Evolutionary conservation across 2,797 vertebrate genomes (phyloP).

Genomic region (Acipenser oxyrinchus): DNA sequence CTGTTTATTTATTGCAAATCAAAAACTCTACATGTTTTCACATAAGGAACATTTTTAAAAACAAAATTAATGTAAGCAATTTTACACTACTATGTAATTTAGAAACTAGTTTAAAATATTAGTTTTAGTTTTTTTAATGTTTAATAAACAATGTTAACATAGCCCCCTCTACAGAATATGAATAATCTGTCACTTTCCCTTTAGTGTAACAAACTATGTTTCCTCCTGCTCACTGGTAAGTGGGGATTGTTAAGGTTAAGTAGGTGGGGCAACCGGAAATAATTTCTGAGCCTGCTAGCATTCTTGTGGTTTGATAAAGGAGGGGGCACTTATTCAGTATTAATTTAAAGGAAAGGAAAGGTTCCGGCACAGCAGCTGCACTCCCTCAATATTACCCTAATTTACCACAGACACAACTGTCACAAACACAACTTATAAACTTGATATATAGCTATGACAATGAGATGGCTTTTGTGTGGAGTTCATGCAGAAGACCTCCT

Average conservation of each 20-base stretch:
- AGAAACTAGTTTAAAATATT: too few species aligned
- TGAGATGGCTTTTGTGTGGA: constrained; percentile 73
- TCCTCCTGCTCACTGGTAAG: constrained; percentile 56
- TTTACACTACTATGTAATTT: too few species aligned
- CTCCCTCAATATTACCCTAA: constrained; percentile 65
- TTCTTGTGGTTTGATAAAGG: constrained; percentile 70
- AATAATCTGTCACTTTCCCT: constrained; percentile 32
- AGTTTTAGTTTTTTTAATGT: too few species aligned
- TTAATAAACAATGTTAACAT: too few species aligned
- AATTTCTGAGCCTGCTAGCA: constrained; percentile 73
- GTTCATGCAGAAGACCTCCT: constrained; percentile 75
- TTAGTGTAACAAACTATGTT: constrained; percentile 50
- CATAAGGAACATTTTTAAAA: too few species aligned
- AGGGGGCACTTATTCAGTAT: constrained; percentile 63
- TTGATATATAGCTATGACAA: constrained; percentile 57
- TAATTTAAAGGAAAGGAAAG: constrained; percentile 59
- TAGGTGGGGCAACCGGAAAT: constrained; percentile 83
- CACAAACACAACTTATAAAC: constrained; percentile 66
- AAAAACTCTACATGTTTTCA: too few species aligned
- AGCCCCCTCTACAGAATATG: constrained; percentile 22
- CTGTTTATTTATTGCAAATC: too few species aligned
- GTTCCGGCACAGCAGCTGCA: constrained; percentile 59
- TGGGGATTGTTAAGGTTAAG: constrained; percentile 80
- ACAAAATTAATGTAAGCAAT: too few species aligned
- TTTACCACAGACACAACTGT: constrained; percentile 72